Percentiles rank a stretch among this genome's conserved stretches.
Conservation (phyloP, 1,140 invertebrate genomes). For the Drosophila varians region DNA sequence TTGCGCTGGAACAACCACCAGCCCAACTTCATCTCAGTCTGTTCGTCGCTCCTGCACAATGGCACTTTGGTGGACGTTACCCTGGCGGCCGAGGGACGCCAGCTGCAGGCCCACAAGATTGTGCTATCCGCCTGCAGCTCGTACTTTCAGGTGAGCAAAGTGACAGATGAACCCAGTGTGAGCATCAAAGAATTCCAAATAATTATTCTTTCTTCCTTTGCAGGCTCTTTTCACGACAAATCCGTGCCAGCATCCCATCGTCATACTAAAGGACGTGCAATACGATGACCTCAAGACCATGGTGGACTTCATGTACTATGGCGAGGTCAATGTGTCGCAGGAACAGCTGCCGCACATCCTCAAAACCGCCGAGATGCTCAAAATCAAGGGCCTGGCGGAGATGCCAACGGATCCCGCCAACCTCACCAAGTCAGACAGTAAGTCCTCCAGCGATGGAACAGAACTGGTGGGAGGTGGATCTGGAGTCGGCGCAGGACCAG, state of each 20-base stretch:
- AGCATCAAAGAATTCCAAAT: no score
- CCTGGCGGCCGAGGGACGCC: conserved; percentile 92
- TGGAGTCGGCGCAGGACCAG: conserved; percentile 49
- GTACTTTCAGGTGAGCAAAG: conserved; percentile 90
- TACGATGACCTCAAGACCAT: conserved; percentile 93
- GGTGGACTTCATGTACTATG: conserved; percentile 96
- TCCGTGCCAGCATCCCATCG: conserved; percentile 95
- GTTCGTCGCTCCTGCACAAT: conserved; percentile 90
- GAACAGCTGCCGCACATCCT: conserved; percentile 93
- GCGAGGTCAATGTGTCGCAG: conserved; percentile 95
- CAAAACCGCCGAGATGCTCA: conserved; percentile 93
- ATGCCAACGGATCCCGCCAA: conserved; percentile 89
- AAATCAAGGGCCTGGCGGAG: conserved; percentile 94
- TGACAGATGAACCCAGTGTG: no score
- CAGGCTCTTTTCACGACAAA: conserved; percentile 91
- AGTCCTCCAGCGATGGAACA: conserved; percentile 82
- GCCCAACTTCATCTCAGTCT: conserved; percentile 94
- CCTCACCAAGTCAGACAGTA: conserved; percentile 87
- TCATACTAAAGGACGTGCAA: conserved; percentile 94
- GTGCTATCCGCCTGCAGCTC: conserved; percentile 94
- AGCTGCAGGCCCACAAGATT: conserved; percentile 93
- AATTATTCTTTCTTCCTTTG: conserved; percentile 45
- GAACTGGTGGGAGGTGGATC: conserved; percentile 64
- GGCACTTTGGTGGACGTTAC: conserved; percentile 95
- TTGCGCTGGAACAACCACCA: conserved; percentile 95